Conservation (phyloP, 1,140 invertebrate species). For the Gonioctena quinquepunctata region DNA sequence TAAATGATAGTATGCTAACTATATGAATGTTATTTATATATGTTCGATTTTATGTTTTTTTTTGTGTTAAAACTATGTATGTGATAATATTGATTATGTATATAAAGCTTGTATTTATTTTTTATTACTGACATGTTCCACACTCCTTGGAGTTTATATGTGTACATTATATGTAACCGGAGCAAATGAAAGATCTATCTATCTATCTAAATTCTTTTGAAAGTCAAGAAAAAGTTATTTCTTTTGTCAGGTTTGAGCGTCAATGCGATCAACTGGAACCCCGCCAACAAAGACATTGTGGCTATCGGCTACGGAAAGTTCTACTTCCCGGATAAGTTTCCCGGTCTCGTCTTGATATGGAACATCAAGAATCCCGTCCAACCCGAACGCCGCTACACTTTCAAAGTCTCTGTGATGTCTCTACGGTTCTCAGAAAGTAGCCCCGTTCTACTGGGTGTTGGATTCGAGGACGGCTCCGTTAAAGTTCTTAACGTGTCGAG, state of each 20-base stretch:
- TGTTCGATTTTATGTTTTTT: no score
- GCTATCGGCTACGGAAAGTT: slow-evolving; percentile 74
- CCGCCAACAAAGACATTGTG: slow-evolving; percentile 65
- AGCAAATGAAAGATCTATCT: no score
- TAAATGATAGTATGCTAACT: no score
- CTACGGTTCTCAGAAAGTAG: slow-evolving; percentile 71
- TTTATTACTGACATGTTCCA: no score
- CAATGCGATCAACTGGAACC: slow-evolving; percentile 66
- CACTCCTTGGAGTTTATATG: no score
- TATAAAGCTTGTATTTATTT: no score
- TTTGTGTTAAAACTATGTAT: no score
- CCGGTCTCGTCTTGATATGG: slow-evolving; percentile 78
- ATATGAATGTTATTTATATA: no score
- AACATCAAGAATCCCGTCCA: slow-evolving; percentile 84
- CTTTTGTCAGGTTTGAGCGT: slow-evolving; percentile 53
- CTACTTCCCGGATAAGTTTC: slow-evolving; percentile 57
- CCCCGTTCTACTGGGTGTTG: slow-evolving; percentile 76
- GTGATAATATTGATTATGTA: no score
- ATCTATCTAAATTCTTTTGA: no score
- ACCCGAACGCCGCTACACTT: slow-evolving; percentile 74
- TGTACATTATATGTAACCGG: no score
- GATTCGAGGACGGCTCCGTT: slow-evolving; percentile 78
- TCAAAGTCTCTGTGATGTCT: slow-evolving; percentile 71
- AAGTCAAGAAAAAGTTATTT: no score
- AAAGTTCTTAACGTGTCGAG: slow-evolving; percentile 71